Conservation (phyloP, 1,140 invertebrate genomes). For the Drosophila triauraria region DNA sequence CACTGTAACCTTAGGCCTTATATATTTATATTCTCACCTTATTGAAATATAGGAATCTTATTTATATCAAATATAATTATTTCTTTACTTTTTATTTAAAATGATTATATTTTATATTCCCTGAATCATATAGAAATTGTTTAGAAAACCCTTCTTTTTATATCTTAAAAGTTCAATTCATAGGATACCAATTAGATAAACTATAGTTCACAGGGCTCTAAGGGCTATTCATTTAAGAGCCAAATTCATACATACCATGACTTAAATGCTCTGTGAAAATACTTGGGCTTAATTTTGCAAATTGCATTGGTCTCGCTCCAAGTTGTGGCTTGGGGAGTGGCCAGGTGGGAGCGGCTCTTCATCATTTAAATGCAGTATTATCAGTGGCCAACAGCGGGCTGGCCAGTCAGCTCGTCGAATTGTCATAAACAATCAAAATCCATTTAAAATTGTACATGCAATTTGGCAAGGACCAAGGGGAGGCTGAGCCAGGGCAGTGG, state of each 20-base stretch:
- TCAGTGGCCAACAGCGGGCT: constrained; percentile 72
- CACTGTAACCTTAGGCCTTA: too few species aligned
- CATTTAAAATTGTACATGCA: constrained; percentile 83
- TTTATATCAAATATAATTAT: too few species aligned
- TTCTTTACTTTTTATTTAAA: too few species aligned
- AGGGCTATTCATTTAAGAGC: not conserved
- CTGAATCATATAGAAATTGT: too few species aligned
- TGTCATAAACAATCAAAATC: constrained; percentile 84
- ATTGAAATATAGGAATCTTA: too few species aligned
- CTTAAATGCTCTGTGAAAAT: constrained; percentile 16
- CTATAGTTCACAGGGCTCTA: not conserved
- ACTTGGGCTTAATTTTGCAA: constrained; percentile 38
- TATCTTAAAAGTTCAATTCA: not conserved
- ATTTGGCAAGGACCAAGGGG: constrained; percentile 51
- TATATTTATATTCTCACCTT: too few species aligned
- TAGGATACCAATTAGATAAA: too few species aligned
- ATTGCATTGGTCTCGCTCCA: constrained; percentile 31
- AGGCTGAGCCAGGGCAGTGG: not conserved
- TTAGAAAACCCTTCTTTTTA: too few species aligned
- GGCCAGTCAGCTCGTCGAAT: constrained; percentile 74
- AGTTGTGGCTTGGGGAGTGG: not conserved
- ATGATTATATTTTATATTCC: too few species aligned
- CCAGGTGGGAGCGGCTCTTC: constrained; percentile 25
- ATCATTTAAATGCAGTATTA: constrained; percentile 81
- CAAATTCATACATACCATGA: not conserved